Evolutionary conservation across 2,888 invertebrate genomes (phyloP).

Genomic region (Brassicogethes aeneus): DNA sequence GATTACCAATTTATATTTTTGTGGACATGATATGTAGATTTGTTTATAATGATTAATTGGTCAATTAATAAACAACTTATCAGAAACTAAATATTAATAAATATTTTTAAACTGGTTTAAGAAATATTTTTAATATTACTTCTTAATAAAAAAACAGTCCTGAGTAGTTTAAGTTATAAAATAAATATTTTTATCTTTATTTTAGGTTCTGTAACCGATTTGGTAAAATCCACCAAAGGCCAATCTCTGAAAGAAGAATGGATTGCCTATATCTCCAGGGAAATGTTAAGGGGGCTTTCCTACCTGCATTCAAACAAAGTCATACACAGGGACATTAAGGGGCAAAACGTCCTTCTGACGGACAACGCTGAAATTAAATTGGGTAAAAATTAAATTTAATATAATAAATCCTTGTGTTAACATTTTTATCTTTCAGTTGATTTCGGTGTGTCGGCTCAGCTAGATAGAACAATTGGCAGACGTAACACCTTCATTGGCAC

Average conservation of each 20-base stretch:
- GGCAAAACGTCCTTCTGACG: slow-evolving; percentile 97
- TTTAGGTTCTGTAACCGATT: slow-evolving; percentile 89
- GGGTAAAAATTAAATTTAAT: too few relatives aligned
- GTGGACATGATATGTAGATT: too few relatives aligned
- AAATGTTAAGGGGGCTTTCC: slow-evolving; percentile 89
- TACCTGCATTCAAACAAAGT: slow-evolving; percentile 99
- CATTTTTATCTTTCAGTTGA: slow-evolving; percentile 88
- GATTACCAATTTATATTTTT: too few relatives aligned
- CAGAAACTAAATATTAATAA: too few relatives aligned
- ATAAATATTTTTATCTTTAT: slow-evolving; percentile 15
- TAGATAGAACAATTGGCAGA: slow-evolving; percentile 97
- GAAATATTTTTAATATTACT: too few relatives aligned
- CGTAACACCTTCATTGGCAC: slow-evolving; percentile 99
- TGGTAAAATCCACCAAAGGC: slow-evolving; percentile 98
- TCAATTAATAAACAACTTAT: too few relatives aligned
- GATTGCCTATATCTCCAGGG: slow-evolving; percentile 98
- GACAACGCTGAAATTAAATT: slow-evolving; percentile 99
- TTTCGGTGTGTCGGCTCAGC: slow-evolving; percentile 98
- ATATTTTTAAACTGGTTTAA: too few relatives aligned
- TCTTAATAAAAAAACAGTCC: too few relatives aligned
- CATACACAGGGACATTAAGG: slow-evolving; percentile 98
- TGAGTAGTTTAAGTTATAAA: too few relatives aligned
- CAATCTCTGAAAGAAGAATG: slow-evolving; percentile 98
- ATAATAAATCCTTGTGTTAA: too few relatives aligned
- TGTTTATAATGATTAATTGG: too few relatives aligned